Evolutionary conservation across 2,113 vertebrate species (phyloP).

Genomic region (Hippocampus zosterae): DNA sequence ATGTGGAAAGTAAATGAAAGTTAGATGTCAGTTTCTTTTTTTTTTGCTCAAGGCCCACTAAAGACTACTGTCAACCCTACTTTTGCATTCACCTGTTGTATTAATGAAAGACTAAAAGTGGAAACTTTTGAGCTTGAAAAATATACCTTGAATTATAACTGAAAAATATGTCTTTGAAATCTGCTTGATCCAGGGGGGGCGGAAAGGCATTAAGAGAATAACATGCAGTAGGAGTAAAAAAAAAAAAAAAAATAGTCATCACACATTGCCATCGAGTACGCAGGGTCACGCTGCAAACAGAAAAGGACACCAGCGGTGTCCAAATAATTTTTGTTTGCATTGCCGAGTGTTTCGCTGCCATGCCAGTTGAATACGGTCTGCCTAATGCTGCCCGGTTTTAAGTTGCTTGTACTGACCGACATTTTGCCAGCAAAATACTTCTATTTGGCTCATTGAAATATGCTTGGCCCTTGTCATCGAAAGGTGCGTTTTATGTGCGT

Average conservation of each 20-base stretch:
- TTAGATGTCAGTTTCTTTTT: background rate
- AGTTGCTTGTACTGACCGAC: too few relatives aligned
- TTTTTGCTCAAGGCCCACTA: background rate
- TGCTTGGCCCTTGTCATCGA: too few relatives aligned
- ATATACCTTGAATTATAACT: background rate
- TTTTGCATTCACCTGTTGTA: slow-evolving; percentile 16
- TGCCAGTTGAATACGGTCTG: too few relatives aligned
- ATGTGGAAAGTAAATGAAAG: background rate
- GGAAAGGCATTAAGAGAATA: too few relatives aligned
- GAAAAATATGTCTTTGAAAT: background rate
- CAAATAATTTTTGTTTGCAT: background rate
- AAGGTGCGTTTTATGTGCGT: too few relatives aligned
- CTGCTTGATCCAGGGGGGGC: too few relatives aligned
- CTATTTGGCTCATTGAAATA: too few relatives aligned
- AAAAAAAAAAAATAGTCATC: too few relatives aligned
- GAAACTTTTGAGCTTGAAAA: background rate
- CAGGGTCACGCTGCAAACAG: background rate
- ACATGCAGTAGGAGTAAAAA: too few relatives aligned
- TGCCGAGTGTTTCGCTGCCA: too few relatives aligned
- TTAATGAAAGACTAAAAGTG: background rate
- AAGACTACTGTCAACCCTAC: background rate
- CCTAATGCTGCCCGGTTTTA: too few relatives aligned
- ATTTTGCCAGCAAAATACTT: too few relatives aligned
- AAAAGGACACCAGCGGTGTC: slow-evolving; percentile 1
- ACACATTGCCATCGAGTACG: background rate